Conservation (phyloP, 2,888 invertebrate species). For the Pachycephus smyrnensis region DNA sequence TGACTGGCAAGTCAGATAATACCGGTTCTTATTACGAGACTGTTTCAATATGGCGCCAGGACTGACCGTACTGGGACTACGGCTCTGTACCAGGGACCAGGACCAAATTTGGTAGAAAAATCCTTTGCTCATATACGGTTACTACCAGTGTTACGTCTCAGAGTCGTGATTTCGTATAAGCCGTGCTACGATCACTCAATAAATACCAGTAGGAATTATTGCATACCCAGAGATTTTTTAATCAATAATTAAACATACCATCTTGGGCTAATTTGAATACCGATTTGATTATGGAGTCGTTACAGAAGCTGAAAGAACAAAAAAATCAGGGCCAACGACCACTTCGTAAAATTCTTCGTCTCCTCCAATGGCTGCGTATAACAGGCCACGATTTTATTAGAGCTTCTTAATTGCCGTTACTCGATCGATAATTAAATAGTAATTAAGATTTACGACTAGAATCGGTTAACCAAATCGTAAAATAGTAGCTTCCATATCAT, state of each 20-base stretch:
- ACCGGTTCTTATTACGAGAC: slow-evolving; percentile 9
- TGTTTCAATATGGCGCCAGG: slow-evolving; percentile 3
- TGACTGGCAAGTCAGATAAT: slow-evolving; percentile 2
- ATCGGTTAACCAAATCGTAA: background rate
- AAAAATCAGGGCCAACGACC: background rate
- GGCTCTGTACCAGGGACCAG: background rate
- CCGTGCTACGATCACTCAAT: background rate
- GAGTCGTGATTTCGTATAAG: background rate
- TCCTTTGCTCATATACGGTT: background rate
- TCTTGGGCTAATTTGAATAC: background rate
- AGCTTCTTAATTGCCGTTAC: slow-evolving; percentile 37
- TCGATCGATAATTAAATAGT: slow-evolving; percentile 39
- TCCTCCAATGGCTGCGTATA: slow-evolving; percentile 10
- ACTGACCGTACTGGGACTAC: background rate
- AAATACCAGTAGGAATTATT: background rate
- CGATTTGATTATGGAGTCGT: background rate
- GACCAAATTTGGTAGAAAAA: slow-evolving; percentile 6
- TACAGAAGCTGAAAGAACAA: background rate
- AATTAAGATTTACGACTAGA: background rate
- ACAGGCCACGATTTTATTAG: slow-evolving; percentile 34
- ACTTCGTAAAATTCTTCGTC: background rate
- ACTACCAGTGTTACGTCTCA: background rate
- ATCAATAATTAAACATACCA: background rate
- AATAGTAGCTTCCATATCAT: background rate
- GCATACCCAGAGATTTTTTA: background rate